Evolutionary conservation across 1,140 invertebrate species (phyloP), one percentile per base, ranked within the genome.

Genomic region (Drosophila kurseongensis): DNA sequence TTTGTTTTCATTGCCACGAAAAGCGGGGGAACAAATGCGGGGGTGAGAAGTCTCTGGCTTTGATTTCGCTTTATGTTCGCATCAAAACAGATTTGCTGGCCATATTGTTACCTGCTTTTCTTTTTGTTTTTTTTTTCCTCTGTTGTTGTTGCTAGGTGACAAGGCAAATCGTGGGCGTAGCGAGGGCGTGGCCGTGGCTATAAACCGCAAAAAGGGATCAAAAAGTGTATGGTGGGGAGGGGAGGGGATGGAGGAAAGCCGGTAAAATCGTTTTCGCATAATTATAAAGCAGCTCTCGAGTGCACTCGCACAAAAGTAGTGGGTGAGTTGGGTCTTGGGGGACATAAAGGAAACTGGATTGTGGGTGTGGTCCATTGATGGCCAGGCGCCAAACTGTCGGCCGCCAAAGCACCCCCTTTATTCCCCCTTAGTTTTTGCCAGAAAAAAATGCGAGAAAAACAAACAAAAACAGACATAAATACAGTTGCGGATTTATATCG

Each of bases 311-410:
- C 50, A 69, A 48, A 36, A 40, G 32, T 36, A 52, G 32, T 52
- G 10, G 5, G 13, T 29, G 27, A 9, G 5, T 27, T 12, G 47
- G 13, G 14, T 10, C 4, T 2, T 16, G 42, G 36, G 13, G 13
- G 14, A 12, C 36, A 41, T 9, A 10, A 50, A 32, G 47, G 29
- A 10, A 8, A 51, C 29, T 52, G 50, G 14, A 6, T 10, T 23
- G 45, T 13, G 59, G 45, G 23, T 50, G 36, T 23, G 65, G 65
- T 56, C 35, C 66, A 69, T 65, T 76, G 41, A 62, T 56, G 52
- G 57, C 47, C 51, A 63, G 83, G 84, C 84, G 83, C 84, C 83
- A 74, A 66, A 58, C 60, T 83, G 83, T 59, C 83, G 76, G 83
- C 59, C 84, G 83, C 84, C 83, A 76, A 36, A 51, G 13, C 29